Evolutionary conservation across 1,140 invertebrate genomes (phyloP).

Genomic region (Drosophila varians): DNA sequence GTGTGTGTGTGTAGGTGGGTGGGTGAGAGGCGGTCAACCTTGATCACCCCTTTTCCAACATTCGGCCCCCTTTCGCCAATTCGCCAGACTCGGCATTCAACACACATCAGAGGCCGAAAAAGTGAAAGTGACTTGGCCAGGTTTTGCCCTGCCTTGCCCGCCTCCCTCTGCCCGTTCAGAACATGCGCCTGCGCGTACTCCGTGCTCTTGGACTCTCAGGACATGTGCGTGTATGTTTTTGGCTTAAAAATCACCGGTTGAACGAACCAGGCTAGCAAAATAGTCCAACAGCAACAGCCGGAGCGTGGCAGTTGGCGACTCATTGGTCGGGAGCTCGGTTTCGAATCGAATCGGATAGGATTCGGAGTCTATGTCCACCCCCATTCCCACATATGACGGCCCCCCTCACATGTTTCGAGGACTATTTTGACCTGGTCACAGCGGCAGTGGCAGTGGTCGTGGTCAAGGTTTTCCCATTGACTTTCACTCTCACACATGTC

Average conservation of each 20-base stretch:
- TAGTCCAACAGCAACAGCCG: slow-evolving; percentile 46
- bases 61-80: slow-evolving; percentile 4
- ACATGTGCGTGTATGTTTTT: slow-evolving; percentile 41
- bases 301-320: slow-evolving; percentile 47
- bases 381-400: slow-evolving; percentile 1
- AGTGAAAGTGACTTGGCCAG: slow-evolving; percentile 66
- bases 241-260: slow-evolving; percentile 63
- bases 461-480: slow-evolving; percentile 82
- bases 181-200: slow-evolving; percentile 47
- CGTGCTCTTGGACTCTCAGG: slow-evolving; percentile 11
- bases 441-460: slow-evolving; percentile 53
- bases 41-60: slow-evolving; percentile 47
- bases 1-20: slow-evolving; percentile 2
- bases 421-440: slow-evolving; percentile 28
- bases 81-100: slow-evolving; percentile 10
- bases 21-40: slow-evolving; percentile 25
- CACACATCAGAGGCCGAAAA: slow-evolving; percentile 45
- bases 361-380: slow-evolving; percentile 8
- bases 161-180: slow-evolving; percentile 27
- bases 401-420: slow-evolving; percentile 1
- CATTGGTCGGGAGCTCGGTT: slow-evolving; percentile 26
- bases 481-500: slow-evolving; percentile 82
- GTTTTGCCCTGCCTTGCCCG: slow-evolving; percentile 8
- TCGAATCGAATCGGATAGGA: slow-evolving; percentile 20
- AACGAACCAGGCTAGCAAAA: slow-evolving; percentile 69